Evolutionary conservation across 2,888 invertebrate genomes (phyloP), one percentile per base, ranked within the genome.

Genomic region (Cephus rjabovi): DNA sequence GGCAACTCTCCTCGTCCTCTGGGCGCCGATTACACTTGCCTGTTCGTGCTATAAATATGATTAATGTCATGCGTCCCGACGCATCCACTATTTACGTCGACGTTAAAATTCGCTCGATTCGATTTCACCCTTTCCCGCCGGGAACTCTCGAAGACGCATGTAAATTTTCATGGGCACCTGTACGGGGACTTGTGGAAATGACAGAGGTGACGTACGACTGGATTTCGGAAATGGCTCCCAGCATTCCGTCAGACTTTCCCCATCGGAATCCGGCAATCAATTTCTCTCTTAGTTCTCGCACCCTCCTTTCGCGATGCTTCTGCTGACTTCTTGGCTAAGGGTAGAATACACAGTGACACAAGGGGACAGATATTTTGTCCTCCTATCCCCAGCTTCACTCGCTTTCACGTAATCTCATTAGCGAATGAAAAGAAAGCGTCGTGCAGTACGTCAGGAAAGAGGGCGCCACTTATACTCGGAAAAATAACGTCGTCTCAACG

Each of bases 381-480:
- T 77, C 76, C 74, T 79, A 76, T 76, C 56, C 9, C 23, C 56
- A 56, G 56, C 23, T 9, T 56, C 56, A 23, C 56, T 56, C 80
- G 79, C 77, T 80, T 80, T 78, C 76, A 9, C 56, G 56, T 84
- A 86, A 86, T 81, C 81, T 85, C 81, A 81, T 86, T 86, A 86
- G 76, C 37, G 76, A 80, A 84, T 83, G 84, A 84, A 85, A 85
- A 81, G 85, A 80, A 85, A 79, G 79, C 83, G 31, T 75, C 40
- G 23, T 2, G 23, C 9, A 23, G 23, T 56, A 56, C 56, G 56
- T 56, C 56, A n/a, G n/a, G 23, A 23, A 23, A 23, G 56, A 23
- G 56, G 56, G 56, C 56, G 56, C 56, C 56, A 23, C 56, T 15
- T 56, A 23, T 56, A 23, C 56, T 9, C 56, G 23, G 3, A 23